Base-by-base conservation (phyloP, 1,140 invertebrate genomes). In the Mamestra configurata region DNA sequence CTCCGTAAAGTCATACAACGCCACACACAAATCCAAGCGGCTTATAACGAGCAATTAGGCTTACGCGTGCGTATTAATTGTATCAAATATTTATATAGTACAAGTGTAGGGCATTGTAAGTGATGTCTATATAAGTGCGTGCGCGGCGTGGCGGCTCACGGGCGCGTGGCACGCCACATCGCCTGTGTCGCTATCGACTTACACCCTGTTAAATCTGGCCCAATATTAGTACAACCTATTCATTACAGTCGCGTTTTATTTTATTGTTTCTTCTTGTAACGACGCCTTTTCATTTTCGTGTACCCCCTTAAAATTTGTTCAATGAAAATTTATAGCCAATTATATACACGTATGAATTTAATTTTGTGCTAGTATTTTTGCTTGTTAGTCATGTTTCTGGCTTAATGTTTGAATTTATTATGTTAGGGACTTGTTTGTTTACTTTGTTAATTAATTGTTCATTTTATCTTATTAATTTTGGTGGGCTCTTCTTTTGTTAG, bases 151-250 rank as follows among this genome's bases (percentile, higher is more conserved):
- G n/a, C 89, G 90, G 79, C 83, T 85, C 83, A 88, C 81, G 79
- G 83, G 68, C 73, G 43, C 31, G 10, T n/a, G 43, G 49, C 92
- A 93, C 91, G 91, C 91, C 83, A 94, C 81, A 77, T 92, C 80
- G 90, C 91, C 89, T 93, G 90, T 85, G 82, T 66, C 84, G 75
- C 87, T 93, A 94, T 94, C 91, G 87, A 89, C 89, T 94, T 93
- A 92, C 91, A 94, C 90, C 86, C 89, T 90, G 90, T 91, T 91
- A 89, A 92, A 90, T 90, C 86, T 92, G 89, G 81, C 89, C 86
- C 88, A 92, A 94, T 93, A 92, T 94, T 93, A 92, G 91, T 93
- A 89, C 89, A 90, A 83, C 87, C 88, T 90, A 91, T 91, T 93
- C 88, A 92, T 92, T 92, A 90, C 85, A 84, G 83, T 87, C 81